Percentiles rank a stretch among this genome's conserved stretches.
Evolutionary conservation across 2,797 vertebrate genomes (phyloP).

Genomic region (Karalla daura): DNA sequence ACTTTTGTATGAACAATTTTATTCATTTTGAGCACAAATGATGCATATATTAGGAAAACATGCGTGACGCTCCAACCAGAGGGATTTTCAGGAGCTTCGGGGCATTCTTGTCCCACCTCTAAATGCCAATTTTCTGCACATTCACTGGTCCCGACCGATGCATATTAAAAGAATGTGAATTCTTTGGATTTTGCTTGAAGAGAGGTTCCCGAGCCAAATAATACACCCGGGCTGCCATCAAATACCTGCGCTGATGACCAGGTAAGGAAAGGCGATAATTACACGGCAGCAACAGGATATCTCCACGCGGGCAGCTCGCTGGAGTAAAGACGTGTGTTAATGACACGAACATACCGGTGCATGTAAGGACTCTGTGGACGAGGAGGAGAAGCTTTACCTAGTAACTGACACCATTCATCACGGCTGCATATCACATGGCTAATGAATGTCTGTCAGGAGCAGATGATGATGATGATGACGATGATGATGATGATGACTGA

Average conservation of each 20-base stretch:
- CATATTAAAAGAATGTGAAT: not conserved
- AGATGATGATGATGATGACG: constrained; percentile 7
- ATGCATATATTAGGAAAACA: not conserved
- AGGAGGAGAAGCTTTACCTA: constrained; percentile 21
- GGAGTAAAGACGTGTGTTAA: constrained; percentile 60
- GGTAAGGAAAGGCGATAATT: constrained; percentile 55
- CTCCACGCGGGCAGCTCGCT: constrained; percentile 42
- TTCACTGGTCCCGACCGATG: not conserved
- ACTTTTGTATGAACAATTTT: too few species aligned
- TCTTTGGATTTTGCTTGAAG: not conserved
- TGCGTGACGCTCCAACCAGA: not conserved
- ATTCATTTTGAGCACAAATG: not conserved
- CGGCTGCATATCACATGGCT: constrained; percentile 26
- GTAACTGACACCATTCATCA: constrained; percentile 22
- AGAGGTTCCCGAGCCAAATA: not conserved
- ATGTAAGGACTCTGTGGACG: constrained; percentile 20
- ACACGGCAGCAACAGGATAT: constrained; percentile 55
- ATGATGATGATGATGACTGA: constrained; percentile 2
- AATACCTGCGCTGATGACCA: constrained; percentile 33
- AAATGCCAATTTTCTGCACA: not conserved
- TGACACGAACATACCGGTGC: constrained; percentile 32
- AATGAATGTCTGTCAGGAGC: constrained; percentile 24
- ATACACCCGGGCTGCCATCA: constrained; percentile 1
- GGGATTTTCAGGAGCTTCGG: not conserved
- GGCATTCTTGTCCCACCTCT: not conserved